Percentiles rank a stretch among this genome's conserved stretches.
phyloP scores from a whole-genome alignment of 2,797 vertebrate species.

The Odontamblyopus rebecca region DNA sequence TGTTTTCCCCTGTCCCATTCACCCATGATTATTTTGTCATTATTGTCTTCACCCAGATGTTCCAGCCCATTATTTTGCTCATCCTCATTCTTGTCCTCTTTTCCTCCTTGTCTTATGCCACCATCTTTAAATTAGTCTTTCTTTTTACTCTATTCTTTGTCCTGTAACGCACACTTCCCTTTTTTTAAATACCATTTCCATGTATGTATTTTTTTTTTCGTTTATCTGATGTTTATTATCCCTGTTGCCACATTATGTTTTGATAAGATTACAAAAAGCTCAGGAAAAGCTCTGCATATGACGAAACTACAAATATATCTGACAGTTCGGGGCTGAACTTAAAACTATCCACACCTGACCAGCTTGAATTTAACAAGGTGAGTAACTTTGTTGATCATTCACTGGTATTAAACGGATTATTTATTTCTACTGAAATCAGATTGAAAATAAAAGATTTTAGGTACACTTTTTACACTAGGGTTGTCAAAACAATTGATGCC shows the following conservation, averaged over 20 bases:
- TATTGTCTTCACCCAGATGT: conserved; percentile 86
- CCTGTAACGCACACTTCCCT: conserved; percentile 85
- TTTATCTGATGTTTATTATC: conserved; percentile 69
- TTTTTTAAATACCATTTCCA: conserved; percentile 60
- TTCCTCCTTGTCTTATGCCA: conserved; percentile 97
- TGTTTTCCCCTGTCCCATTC: conserved; percentile 42
- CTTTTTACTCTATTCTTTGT: conserved; percentile 99
- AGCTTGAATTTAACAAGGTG: conserved; percentile 45
- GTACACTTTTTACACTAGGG: too few species aligned
- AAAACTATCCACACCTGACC: conserved; percentile 59
- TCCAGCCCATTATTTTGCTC: conserved; percentile 99
- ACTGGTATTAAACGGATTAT: not conserved
- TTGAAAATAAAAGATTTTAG: not conserved
- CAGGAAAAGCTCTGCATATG: conserved; percentile 85
- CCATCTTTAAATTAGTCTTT: conserved; percentile 99
- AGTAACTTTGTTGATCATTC: conserved; percentile 25
- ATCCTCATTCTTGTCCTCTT: conserved; percentile 99
- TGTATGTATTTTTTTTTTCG: conserved; percentile 76
- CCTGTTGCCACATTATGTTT: conserved; percentile 67
- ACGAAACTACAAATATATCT: conserved; percentile 66
- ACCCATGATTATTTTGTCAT: conserved; percentile 32
- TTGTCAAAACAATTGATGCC: too few species aligned
- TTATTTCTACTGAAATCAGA: not conserved
- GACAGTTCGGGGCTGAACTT: conserved; percentile 66
- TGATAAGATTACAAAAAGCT: conserved; percentile 88